phyloP scores from a whole-genome alignment of 2,113 vertebrate species.

The Mastomys coucha region DNA sequence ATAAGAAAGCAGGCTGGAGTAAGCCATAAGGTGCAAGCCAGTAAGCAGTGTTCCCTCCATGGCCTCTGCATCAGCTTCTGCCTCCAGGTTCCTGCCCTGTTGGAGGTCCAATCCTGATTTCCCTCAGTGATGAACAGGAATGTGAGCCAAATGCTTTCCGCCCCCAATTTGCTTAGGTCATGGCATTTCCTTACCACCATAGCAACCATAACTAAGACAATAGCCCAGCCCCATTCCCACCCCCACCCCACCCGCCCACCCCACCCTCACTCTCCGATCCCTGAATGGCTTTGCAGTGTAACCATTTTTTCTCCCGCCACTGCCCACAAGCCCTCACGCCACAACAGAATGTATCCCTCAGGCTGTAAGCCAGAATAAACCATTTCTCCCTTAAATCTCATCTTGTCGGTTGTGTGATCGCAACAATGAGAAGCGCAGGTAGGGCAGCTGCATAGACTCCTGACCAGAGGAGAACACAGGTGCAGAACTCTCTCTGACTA shows the following conservation, averaged over 20 bases:
- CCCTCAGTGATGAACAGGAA: neutral
- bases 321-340: neutral
- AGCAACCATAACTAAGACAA: neutral
- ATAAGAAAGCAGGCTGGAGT: neutral
- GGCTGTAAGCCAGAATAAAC: neutral
- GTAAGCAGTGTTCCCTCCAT: neutral
- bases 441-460: neutral
- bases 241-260: neutral
- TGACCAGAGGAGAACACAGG: neutral
- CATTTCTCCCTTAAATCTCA: neutral
- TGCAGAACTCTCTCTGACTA: neutral
- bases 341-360: neutral
- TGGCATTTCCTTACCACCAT: too few species aligned
- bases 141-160: too few species aligned
- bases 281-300: neutral
- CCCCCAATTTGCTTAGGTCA: neutral
- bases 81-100: neutral
- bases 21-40: neutral
- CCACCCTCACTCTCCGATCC: neutral
- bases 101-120: neutral
- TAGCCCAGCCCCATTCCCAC: neutral
- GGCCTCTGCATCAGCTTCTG: neutral
- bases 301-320: neutral
- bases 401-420: neutral
- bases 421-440: neutral